Percentiles rank a stretch among this genome's conserved stretches.
phyloP scores from a whole-genome alignment of 2,113 vertebrate species.

The Lepus europaeus region DNA sequence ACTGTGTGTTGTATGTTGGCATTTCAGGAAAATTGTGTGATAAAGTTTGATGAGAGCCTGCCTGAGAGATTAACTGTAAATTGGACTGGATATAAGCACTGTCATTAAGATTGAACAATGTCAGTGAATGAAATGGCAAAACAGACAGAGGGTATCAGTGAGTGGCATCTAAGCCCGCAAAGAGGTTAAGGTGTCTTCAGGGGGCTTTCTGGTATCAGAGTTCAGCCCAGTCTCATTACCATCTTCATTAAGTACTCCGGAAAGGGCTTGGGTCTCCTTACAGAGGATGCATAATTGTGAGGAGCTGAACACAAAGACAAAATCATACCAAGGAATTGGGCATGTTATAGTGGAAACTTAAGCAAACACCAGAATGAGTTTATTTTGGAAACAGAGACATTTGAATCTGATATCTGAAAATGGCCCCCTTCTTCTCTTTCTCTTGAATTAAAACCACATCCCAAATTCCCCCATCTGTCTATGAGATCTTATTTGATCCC shows the following conservation, averaged over 20 bases:
- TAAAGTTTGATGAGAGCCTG: constrained; percentile 49
- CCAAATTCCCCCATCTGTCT: background rate
- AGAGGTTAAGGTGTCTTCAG: background rate
- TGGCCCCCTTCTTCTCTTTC: background rate
- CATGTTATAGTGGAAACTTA: background rate
- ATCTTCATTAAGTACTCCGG: constrained; percentile 59
- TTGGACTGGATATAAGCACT: constrained; percentile 38
- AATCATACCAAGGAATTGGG: background rate
- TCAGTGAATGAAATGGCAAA: constrained; percentile 2
- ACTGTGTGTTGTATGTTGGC: constrained; percentile 5
- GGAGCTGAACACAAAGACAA: constrained; percentile 30
- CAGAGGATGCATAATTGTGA: background rate
- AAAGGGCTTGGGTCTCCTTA: background rate
- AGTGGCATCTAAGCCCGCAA: background rate
- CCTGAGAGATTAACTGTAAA: constrained; percentile 66
- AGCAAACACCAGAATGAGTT: background rate
- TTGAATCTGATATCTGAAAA: background rate
- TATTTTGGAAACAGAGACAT: background rate
- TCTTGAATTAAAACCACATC: background rate
- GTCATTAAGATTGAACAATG: constrained; percentile 68
- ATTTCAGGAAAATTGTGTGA: constrained; percentile 62
- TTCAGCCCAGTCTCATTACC: constrained; percentile 66
- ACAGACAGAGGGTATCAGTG: background rate
- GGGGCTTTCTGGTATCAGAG: constrained; percentile 23
- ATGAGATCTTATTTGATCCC: background rate